Base-by-base conservation (phyloP, 2,888 invertebrate species). In the Zygaena filipendulae region DNA sequence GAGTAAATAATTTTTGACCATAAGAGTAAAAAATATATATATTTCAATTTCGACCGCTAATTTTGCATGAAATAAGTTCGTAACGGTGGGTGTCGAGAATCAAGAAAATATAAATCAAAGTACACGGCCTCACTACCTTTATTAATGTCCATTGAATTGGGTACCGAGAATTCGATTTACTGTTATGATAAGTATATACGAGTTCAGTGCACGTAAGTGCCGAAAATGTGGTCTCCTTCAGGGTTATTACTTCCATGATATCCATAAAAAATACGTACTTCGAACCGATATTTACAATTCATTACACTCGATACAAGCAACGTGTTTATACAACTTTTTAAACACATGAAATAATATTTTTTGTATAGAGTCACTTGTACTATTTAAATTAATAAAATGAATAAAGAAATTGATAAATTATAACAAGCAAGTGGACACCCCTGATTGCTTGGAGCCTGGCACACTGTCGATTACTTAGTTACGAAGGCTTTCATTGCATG, bases 131-230 rank as follows among this genome's bases (percentile, higher is more conserved):
- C n/a, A n/a, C n/a, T n/a, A n/a, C n/a, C n/a, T n/a, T n/a, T n/a
- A n/a, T n/a, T n/a, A 6, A 4, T 16, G 7, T 47, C 51, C 52
- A 59, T 59, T 57, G 61, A 63, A 64, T 58, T 59, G 59, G 49
- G 52, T 63, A 62, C 68, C 52, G 38, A 52, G 68, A 70, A 69
- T 49, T 53, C 56, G 69, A 67, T 63, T 45, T 42, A 41, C 40
- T 48, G 45, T 33, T 49, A 47, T 48, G 58, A 66, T 64, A 64
- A 60, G 59, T 57, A 55, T 55, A 55, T 55, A 52, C 45, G 50
- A 37, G 54, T 59, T 47, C 56, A 59, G 59, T 45, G 54, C 49
- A 63, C 60, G 50, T 43, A 53, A 49, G 48, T 63, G 49, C 56
- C 50, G 52, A 63, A 67, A 66, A 64, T 59, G 64, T 55, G 52